Base-by-base conservation (phyloP, 2,888 invertebrate genomes). In the Ophioninae sp. region DNA sequence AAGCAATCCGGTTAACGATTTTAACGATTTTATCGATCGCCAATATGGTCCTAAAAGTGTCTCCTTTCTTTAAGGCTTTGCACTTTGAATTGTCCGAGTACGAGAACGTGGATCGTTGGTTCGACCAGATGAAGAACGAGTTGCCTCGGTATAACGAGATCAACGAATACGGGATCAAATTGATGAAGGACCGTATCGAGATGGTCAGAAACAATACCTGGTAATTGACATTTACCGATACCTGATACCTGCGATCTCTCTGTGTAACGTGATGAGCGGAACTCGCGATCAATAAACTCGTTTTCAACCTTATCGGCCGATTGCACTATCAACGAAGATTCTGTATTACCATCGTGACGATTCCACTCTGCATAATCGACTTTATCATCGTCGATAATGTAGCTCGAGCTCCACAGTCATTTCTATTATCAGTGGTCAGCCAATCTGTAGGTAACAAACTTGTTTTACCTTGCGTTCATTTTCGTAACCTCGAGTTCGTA, bases 101-200 rank as follows among this genome's bases (percentile, higher is more conserved):
- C 21, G 56, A 89, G 95, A 96, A 96, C 88, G 94, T 96, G 78
- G 93, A 93, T 84, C 95, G 94, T 80, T 96, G 95, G 95, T 94
- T 94, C 89, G 93, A 93, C 37, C 94, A 94, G 77, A 93, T 94
- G 81, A 95, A 95, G 91, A 91, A 92, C 50, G 93, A 94, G 2
- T 93, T 94, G 70, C 94, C 94, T 8, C 95, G 94, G 61, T 95
- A 94, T 88, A 92, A 88, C 41, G 92, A 93, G 75, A 84, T 86
- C 37, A 93, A 93, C 7, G 93, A 68, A 13, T 69, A 76, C n/a
- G 79, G 76, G 21, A 76, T 70, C 0, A 72, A 76, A 65, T 72
- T 44, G 44, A 73, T 61, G 73, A 62, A 41, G 50, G 61, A 62
- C 7, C 62, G 69, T 50, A 80, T 57, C 23, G 39, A 69, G 7